A percentile compares a stretch with the other conserved stretches of the same genome.
These are phyloP conservation scores for Mus spretus DNA, from an alignment of 2,797 vertebrate genomes.

Conservation along the genomic window DNA sequence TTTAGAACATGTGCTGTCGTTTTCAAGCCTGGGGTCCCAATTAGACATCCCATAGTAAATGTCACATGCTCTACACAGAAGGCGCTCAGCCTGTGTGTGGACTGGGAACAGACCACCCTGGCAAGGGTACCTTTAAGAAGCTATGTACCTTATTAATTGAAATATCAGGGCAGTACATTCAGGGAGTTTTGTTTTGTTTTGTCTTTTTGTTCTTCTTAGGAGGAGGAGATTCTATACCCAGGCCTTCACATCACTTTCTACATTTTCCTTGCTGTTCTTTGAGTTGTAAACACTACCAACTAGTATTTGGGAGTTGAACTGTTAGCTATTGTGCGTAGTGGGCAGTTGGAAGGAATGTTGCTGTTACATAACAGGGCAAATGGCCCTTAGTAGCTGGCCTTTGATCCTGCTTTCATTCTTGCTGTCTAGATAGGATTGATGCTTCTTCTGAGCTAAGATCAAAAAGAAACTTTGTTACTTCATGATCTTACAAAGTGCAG, in stretches of 20 bases:
- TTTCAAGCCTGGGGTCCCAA: neutral
- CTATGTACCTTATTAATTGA: neutral
- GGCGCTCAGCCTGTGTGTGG: neutral
- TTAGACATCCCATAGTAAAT: neutral
- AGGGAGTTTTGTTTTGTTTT: neutral
- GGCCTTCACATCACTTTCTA: neutral
- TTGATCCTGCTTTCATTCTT: slow-evolving; percentile 22
- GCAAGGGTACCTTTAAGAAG: neutral
- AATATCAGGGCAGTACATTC: neutral
- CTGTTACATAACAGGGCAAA: neutral
- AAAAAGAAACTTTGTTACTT: slow-evolving; percentile 15
- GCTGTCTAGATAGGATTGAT: neutral
- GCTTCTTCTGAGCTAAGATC: neutral
- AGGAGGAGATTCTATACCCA: neutral
- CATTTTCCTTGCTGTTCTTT: neutral
- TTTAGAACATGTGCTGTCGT: neutral
- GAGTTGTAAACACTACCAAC: neutral
- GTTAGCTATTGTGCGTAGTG: neutral
- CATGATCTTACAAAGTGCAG: neutral
- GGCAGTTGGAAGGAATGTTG: neutral
- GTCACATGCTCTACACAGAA: neutral
- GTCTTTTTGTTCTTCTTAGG: neutral
- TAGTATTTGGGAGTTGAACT: neutral
- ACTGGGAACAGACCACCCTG: neutral
- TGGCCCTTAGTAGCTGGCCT: neutral